phyloP scores from a whole-genome alignment of 2,113 vertebrate genomes.

The Hiodon alosoides region DNA sequence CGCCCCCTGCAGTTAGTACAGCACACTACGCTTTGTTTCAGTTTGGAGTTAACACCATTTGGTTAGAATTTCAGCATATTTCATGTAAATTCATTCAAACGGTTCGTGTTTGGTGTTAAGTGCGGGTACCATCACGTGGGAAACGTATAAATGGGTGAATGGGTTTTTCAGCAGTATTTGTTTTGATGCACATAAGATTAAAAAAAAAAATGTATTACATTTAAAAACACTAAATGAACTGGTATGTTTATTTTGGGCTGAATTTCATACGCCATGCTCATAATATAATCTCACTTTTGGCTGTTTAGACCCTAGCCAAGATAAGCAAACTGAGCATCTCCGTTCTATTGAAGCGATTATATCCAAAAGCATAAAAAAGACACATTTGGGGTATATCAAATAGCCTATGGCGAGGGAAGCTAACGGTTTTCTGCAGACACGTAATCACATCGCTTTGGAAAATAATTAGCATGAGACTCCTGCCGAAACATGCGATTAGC shows the following conservation, averaged over 20 bases:
- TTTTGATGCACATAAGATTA: neutral
- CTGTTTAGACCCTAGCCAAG: neutral
- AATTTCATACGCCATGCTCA: neutral
- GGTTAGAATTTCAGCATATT: too few species aligned
- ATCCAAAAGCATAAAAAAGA: neutral
- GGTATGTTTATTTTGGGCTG: neutral
- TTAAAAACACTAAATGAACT: neutral
- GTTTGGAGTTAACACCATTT: too few species aligned
- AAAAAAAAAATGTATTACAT: neutral
- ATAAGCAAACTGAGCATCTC: neutral
- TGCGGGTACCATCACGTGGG: too few species aligned
- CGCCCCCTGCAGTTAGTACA: too few species aligned
- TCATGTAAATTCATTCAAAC: too few species aligned
- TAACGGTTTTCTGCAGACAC: constrained; percentile 4
- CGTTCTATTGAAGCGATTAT: constrained; percentile 20
- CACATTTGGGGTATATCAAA: constrained; percentile 13
- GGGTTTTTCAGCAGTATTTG: neutral
- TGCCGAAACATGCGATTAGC: constrained; percentile 23
- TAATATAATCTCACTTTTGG: neutral
- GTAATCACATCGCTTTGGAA: constrained; percentile 18
- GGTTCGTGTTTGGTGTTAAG: too few species aligned
- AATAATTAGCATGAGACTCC: constrained; percentile 28
- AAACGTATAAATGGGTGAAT: neutral
- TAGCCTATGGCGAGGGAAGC: constrained; percentile 11
- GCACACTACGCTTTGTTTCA: too few species aligned